Percentiles rank a stretch among this genome's conserved stretches.
phyloP scores from a whole-genome alignment of 2,888 invertebrate species.

The Drosophila hamatofila region DNA sequence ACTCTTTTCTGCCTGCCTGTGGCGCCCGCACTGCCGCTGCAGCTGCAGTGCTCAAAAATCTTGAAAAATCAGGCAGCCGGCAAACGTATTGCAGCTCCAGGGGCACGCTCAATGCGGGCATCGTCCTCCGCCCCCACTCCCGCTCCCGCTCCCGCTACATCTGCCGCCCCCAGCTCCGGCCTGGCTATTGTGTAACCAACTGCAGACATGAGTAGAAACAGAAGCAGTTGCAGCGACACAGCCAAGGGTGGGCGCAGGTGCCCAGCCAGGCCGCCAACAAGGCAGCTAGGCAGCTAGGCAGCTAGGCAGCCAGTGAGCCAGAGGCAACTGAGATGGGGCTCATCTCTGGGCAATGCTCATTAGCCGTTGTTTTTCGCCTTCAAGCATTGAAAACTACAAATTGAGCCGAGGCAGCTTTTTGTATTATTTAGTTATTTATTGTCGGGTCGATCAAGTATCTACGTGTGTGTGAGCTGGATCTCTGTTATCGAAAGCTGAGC shows the following conservation, averaged over 20 bases:
- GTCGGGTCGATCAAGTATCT: constrained; percentile 31
- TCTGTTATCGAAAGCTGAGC: constrained; percentile 45
- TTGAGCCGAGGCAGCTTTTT: constrained; percentile 24
- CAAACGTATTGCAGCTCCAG: constrained; percentile 62
- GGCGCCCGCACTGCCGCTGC: constrained; percentile 28
- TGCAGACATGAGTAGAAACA: constrained; percentile 15
- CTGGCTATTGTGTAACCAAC: constrained; percentile 16
- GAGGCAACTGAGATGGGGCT: constrained; percentile 22
- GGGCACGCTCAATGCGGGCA: constrained; percentile 48
- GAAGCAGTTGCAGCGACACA: constrained; percentile 8
- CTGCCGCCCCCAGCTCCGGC: not conserved
- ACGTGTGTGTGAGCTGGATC: not conserved
- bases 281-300: not conserved
- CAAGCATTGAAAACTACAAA: constrained; percentile 43
- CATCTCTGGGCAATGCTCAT: constrained; percentile 49
- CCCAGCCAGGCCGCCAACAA: not conserved
- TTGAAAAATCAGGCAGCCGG: constrained; percentile 74
- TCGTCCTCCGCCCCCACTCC: not conserved
- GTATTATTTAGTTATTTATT: constrained; percentile 49
- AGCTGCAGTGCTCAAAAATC: constrained; percentile 60
- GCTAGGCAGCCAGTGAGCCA: not conserved
- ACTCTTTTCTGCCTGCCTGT: constrained; percentile 47
- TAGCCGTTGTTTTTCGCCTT: constrained; percentile 54
- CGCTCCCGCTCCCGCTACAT: not conserved
- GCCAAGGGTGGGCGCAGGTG: constrained; percentile 4